These are phyloP conservation scores for Rana temporaria DNA, from an alignment of 2,113 vertebrate genomes.

Conservation along the genomic window DNA sequence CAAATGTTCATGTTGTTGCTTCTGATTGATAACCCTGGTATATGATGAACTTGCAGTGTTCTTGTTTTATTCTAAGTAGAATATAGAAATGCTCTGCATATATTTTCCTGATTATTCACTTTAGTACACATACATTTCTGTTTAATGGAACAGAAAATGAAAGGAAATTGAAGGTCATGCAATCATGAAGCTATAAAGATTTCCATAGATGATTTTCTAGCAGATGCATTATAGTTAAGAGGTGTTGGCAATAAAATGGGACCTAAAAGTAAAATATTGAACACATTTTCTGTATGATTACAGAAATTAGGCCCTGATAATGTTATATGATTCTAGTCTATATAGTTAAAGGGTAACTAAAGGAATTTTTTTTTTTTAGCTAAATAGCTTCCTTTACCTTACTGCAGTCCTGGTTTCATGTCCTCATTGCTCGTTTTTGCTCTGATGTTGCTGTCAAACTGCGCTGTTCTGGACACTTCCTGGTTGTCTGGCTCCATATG, in stretches of 20 bases:
- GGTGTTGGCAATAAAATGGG: slow-evolving; percentile 21
- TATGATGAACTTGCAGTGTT: slow-evolving; percentile 12
- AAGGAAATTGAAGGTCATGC: slow-evolving; percentile 47
- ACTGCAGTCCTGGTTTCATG: too few relatives aligned
- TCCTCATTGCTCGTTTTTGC: too few relatives aligned
- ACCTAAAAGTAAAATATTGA: slow-evolving; percentile 20
- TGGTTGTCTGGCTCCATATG: too few relatives aligned
- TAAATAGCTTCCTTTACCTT: too few relatives aligned
- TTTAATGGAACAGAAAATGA: slow-evolving; percentile 55
- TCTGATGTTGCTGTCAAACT: too few relatives aligned
- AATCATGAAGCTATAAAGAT: slow-evolving; percentile 34
- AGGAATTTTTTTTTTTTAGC: too few relatives aligned
- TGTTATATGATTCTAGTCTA: neutral
- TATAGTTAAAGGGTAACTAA: too few relatives aligned
- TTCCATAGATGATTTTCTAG: slow-evolving; percentile 30
- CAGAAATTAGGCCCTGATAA: slow-evolving; percentile 4
- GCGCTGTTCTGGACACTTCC: too few relatives aligned
- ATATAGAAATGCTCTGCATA: slow-evolving; percentile 30
- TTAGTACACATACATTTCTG: slow-evolving; percentile 39
- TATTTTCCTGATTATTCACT: slow-evolving; percentile 48
- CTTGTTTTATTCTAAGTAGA: slow-evolving; percentile 11
- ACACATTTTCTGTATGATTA: slow-evolving; percentile 10
- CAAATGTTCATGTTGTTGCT: slow-evolving; percentile 24
- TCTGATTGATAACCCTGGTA: slow-evolving; percentile 34
- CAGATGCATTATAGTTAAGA: slow-evolving; percentile 37